Conservation (phyloP, 2,888 invertebrate species). For the Ischnura elegans region DNA sequence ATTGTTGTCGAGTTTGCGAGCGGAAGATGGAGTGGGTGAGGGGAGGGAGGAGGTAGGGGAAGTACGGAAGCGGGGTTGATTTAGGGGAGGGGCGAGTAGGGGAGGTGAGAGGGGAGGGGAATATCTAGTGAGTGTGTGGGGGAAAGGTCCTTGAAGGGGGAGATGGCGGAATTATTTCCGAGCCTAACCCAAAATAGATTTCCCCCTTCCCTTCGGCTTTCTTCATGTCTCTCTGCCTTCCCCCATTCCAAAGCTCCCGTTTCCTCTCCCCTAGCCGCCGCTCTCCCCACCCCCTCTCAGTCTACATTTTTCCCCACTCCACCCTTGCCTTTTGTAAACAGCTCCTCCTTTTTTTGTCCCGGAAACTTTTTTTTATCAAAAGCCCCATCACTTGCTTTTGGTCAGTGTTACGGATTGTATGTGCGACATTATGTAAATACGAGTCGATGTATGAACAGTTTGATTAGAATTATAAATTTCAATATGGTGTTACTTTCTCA, state of each 20-base stretch:
- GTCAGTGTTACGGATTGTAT: too few species aligned
- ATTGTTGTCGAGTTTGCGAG: too few species aligned
- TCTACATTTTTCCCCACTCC: neutral
- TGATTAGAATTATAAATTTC: too few species aligned
- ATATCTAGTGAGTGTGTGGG: conserved; percentile 42
- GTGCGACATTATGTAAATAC: too few species aligned
- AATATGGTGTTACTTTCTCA: too few species aligned
- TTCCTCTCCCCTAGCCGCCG: neutral
- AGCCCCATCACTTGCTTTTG: too few species aligned
- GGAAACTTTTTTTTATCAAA: too few species aligned
- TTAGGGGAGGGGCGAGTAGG: neutral
- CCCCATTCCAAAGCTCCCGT: too few species aligned
- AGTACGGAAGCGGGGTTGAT: neutral
- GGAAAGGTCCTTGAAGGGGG: too few species aligned
- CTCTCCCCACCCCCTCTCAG: neutral
- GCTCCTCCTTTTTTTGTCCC: too few species aligned
- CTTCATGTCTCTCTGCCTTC: neutral
- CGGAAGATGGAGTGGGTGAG: neutral
- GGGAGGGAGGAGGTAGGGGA: neutral
- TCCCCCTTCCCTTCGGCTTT: neutral
- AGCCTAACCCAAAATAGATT: neutral
- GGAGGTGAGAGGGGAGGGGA: neutral
- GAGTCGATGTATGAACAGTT: too few species aligned
- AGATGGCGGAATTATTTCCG: conserved; percentile 52
- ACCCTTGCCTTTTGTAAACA: neutral